These are phyloP conservation scores for Labeo rohita DNA, from an alignment of 2,113 vertebrate species.

Conservation along the genomic window DNA sequence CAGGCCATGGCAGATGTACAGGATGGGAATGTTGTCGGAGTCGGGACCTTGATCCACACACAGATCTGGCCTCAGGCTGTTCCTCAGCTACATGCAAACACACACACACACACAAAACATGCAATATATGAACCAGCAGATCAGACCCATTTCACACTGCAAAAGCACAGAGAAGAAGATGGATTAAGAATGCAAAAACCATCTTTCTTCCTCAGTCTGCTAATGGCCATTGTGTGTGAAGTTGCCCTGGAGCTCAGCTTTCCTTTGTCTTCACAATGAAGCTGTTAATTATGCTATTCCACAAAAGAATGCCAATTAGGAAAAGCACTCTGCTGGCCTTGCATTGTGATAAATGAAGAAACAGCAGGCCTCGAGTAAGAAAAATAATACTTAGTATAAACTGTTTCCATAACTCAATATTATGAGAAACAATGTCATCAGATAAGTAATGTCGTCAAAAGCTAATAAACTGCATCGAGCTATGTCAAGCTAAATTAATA, in stretches of 20 bases:
- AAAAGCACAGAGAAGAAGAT: constrained; percentile 6
- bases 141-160: neutral
- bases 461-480: neutral
- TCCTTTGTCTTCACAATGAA: constrained; percentile 32
- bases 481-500: neutral
- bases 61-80: constrained; percentile 87
- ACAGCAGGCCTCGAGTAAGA: neutral
- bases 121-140: neutral
- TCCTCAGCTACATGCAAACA: constrained; percentile 83
- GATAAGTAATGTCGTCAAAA: neutral
- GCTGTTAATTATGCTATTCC: constrained; percentile 63
- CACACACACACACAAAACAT: constrained; percentile 8
- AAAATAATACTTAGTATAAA: constrained; percentile 4
- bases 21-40: constrained; percentile 90
- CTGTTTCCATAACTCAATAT: neutral
- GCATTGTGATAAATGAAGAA: constrained; percentile 33
- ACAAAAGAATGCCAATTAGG: constrained; percentile 57
- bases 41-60: constrained; percentile 96
- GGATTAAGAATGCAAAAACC: constrained; percentile 26
- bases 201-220: constrained; percentile 16
- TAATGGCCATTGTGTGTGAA: constrained; percentile 41
- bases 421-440: neutral
- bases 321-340: constrained; percentile 27
- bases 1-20: constrained; percentile 95
- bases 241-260: constrained; percentile 40